Conservation (phyloP, 2,888 invertebrate species). For the Scaptomyza polygonia region DNA sequence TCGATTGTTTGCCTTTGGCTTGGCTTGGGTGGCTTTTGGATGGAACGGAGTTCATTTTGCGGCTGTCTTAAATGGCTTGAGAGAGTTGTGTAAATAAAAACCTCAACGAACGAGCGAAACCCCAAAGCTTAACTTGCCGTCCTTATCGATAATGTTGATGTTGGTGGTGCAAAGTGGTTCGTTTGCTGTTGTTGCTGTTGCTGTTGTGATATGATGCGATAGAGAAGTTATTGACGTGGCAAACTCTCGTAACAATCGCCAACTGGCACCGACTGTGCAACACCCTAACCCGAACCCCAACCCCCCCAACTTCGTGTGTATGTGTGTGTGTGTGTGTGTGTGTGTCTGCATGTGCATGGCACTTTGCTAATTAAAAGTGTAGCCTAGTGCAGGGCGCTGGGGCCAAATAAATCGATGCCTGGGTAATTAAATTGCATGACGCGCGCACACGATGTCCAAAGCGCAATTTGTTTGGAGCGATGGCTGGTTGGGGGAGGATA, state of each 20-base stretch:
- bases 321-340: conserved; percentile 8
- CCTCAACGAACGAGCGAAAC: conserved; percentile 28
- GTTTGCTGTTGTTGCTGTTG: not conserved
- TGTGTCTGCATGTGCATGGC: conserved; percentile 72
- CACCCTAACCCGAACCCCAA: no score
- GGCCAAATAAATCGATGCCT: conserved; percentile 75
- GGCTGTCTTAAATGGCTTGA: conserved; percentile 67
- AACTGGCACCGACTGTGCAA: conserved; percentile 65
- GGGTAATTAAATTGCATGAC: conserved; percentile 79
- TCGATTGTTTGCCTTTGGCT: conserved; percentile 38
- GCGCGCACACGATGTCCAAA: conserved; percentile 52
- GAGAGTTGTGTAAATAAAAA: conserved; percentile 72
- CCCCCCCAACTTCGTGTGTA: not conserved
- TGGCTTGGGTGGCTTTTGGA: conserved; percentile 19
- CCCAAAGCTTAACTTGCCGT: conserved; percentile 29
- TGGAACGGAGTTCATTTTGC: conserved; percentile 63
- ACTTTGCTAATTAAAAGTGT: conserved; percentile 77
- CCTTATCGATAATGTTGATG: conserved; percentile 39
- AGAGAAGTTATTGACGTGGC: conserved; percentile 47
- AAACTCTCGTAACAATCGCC: conserved; percentile 66
- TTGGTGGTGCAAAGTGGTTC: conserved; percentile 2
- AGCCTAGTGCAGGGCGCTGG: conserved; percentile 63
- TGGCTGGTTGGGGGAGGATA: not conserved
- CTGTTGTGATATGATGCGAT: conserved; percentile 30
- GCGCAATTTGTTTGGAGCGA: not conserved